Percentiles rank a stretch among this genome's conserved stretches.
phyloP scores from a whole-genome alignment of 1,140 invertebrate genomes.

The Drosophila watanabei region DNA sequence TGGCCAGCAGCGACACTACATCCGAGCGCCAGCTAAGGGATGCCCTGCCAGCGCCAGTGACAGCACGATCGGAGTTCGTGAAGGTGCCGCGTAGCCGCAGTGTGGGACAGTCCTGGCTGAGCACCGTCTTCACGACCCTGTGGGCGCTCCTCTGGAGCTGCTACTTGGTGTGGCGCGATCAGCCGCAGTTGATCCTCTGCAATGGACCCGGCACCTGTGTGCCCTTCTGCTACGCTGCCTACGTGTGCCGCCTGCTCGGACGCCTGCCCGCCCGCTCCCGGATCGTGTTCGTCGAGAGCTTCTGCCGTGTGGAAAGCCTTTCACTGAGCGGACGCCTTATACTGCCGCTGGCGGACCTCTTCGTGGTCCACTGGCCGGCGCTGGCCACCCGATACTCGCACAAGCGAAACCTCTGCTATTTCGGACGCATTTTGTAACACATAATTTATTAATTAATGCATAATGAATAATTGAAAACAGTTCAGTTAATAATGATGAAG shows the following conservation, averaged over 20 bases:
- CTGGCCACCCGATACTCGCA: constrained; percentile 86
- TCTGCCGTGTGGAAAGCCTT: constrained; percentile 95
- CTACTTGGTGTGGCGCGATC: constrained; percentile 89
- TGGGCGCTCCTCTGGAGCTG: constrained; percentile 89
- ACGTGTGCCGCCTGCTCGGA: constrained; percentile 89
- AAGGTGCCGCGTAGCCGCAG: constrained; percentile 93
- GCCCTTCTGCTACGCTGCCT: constrained; percentile 92
- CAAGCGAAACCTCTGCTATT: constrained; percentile 88
- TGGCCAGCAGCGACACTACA: constrained; percentile 92
- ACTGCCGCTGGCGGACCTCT: constrained; percentile 92
- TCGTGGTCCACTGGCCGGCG: constrained; percentile 96
- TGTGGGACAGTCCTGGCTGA: constrained; percentile 94
- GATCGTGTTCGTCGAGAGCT: constrained; percentile 97
- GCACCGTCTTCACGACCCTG: constrained; percentile 92
- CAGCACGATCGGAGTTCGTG: constrained; percentile 81
- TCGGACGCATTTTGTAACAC: constrained; percentile 87
- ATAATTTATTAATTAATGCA: not conserved
- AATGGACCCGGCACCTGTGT: constrained; percentile 99
- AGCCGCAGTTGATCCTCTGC: constrained; percentile 93
- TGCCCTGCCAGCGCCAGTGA: constrained; percentile 79
- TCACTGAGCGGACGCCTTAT: constrained; percentile 96
- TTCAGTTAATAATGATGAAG: not conserved
- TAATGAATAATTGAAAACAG: not conserved
- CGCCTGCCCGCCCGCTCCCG: constrained; percentile 88
- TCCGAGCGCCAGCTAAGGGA: constrained; percentile 86